phyloP scores from a whole-genome alignment of 2,888 invertebrate species.

The Boloria selene region DNA sequence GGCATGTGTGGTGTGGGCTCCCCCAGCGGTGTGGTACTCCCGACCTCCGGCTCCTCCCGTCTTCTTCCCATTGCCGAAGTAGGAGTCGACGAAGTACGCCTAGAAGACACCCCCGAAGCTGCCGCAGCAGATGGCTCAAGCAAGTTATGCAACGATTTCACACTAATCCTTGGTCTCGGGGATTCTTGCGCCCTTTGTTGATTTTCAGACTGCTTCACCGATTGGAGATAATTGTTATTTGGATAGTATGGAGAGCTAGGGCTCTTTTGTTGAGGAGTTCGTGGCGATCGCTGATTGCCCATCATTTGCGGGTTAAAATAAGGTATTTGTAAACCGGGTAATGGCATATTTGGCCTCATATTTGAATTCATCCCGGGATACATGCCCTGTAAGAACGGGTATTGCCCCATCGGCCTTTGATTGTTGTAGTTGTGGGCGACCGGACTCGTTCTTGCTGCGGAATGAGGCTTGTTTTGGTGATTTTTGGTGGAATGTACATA shows the following conservation, averaged over 20 bases:
- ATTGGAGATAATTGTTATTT: slow-evolving; percentile 73
- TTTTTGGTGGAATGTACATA: slow-evolving; percentile 73
- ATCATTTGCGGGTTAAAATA: slow-evolving; percentile 70
- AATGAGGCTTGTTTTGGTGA: slow-evolving; percentile 66
- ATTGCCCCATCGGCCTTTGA: slow-evolving; percentile 89
- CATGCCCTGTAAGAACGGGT: slow-evolving; percentile 82
- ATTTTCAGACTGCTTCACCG: slow-evolving; percentile 63
- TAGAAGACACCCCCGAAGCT: slow-evolving; percentile 75
- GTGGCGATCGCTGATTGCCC: slow-evolving; percentile 85
- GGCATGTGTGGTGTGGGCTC: slow-evolving; percentile 65
- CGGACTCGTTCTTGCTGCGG: slow-evolving; percentile 77
- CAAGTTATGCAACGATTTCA: slow-evolving; percentile 84
- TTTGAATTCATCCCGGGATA: slow-evolving; percentile 68
- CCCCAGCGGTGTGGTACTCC: slow-evolving; percentile 84
- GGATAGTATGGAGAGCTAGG: slow-evolving; percentile 72
- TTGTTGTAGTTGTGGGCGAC: slow-evolving; percentile 71
- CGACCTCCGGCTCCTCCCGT: slow-evolving; percentile 83
- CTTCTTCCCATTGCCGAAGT: slow-evolving; percentile 75
- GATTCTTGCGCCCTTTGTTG: slow-evolving; percentile 66
- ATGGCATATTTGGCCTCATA: slow-evolving; percentile 62
- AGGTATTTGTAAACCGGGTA: slow-evolving; percentile 69
- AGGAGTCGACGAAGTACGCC: slow-evolving; percentile 73
- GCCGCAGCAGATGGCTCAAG: slow-evolving; percentile 79
- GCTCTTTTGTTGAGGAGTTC: slow-evolving; percentile 81
- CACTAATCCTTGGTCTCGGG: slow-evolving; percentile 83